These are phyloP conservation scores for Cactoblastis cactorum DNA, from an alignment of 2,888 invertebrate genomes.

Conservation along the genomic window DNA sequence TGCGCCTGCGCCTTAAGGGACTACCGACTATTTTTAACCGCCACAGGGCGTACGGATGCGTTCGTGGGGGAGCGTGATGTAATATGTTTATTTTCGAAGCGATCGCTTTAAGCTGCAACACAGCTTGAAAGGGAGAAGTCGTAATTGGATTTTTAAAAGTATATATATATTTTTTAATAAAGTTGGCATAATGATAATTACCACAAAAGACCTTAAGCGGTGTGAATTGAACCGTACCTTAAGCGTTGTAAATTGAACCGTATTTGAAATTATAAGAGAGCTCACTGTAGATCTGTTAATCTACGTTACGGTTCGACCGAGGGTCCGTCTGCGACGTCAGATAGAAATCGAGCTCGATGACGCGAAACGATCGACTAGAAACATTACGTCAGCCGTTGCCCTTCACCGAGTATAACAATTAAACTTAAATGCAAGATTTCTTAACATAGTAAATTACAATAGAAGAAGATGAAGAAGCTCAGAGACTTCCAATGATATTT, in stretches of 20 bases:
- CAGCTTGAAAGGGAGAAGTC: neutral
- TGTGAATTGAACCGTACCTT: neutral
- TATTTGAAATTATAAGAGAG: neutral
- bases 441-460: neutral
- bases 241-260: neutral
- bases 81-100: slow-evolving; percentile 53
- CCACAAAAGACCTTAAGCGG: neutral
- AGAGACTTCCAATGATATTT: no score
- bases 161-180: no score
- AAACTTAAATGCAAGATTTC: slow-evolving; percentile 13
- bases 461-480: neutral
- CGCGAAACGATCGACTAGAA: slow-evolving; percentile 26
- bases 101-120: slow-evolving; percentile 35
- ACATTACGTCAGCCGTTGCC: slow-evolving; percentile 21
- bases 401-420: slow-evolving; percentile 24
- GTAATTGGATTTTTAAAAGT: neutral
- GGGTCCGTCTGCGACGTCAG: slow-evolving; percentile 13
- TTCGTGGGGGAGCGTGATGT: slow-evolving; percentile 52
- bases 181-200: no score
- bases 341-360: slow-evolving; percentile 28
- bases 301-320: slow-evolving; percentile 2
- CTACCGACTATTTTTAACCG: slow-evolving; percentile 66
- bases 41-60: slow-evolving; percentile 46
- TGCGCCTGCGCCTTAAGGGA: slow-evolving; percentile 75
- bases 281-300: neutral